Evolutionary conservation across 2,888 invertebrate genomes (phyloP).

Genomic region (Pseudeuparius sepicola): DNA sequence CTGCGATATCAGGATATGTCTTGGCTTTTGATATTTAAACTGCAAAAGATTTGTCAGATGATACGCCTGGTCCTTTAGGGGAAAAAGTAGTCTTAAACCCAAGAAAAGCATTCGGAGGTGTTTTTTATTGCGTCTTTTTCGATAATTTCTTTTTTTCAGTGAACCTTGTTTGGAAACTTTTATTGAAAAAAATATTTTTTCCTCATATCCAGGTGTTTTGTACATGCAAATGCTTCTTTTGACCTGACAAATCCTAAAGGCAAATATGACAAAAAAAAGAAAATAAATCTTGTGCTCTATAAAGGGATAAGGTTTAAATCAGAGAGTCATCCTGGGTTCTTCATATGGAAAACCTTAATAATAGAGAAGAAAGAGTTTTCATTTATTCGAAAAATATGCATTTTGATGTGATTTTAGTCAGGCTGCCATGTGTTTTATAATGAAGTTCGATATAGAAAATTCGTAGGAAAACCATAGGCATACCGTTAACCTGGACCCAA

Average conservation of each 20-base stretch:
- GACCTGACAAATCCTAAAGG: background rate
- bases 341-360: no score
- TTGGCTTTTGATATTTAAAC: conserved; percentile 2
- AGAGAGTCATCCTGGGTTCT: no score
- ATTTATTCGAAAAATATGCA: no score
- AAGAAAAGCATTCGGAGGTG: background rate
- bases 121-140: conserved; percentile 9
- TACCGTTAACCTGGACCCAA: no score
- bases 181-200: conserved; percentile 4
- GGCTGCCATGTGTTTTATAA: no score
- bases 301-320: conserved; percentile 5
- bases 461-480: no score
- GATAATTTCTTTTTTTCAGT: conserved; percentile 9
- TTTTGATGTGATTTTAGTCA: no score
- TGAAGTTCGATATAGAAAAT: no score
- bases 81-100: conserved; percentile 1
- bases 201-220: no score
- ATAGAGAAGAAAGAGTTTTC: no score
- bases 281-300: conserved; percentile 5
- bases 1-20: background rate
- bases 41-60: background rate
- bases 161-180: conserved; percentile 8
- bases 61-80: background rate
- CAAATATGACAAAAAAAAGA: background rate
- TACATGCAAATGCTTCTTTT: no score